Conservation (phyloP, 2,797 vertebrate genomes). For the Scolopax rusticola region DNA sequence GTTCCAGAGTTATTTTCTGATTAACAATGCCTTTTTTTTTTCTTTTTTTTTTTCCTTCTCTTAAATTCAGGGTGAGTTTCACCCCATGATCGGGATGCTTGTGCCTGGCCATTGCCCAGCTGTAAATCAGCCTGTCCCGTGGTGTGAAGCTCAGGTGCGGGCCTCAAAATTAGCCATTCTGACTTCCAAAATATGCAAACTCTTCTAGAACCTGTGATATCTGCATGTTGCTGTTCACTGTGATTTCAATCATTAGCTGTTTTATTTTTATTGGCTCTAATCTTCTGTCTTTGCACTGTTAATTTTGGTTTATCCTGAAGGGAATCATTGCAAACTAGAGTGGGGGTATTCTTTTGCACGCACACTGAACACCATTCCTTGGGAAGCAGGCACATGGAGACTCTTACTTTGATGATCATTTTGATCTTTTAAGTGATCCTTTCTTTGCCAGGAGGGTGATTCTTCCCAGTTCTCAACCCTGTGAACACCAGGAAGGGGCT, state of each 20-base stretch:
- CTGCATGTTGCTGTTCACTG: background rate
- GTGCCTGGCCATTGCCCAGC: background rate
- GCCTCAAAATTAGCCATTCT: background rate
- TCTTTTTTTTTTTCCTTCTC: background rate
- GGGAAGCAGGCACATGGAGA: background rate
- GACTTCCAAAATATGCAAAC: background rate
- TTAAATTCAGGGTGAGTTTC: background rate
- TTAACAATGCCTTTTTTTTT: background rate
- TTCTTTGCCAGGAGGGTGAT: background rate
- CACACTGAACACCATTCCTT: background rate
- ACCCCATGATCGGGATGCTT: background rate
- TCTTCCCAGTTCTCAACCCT: background rate
- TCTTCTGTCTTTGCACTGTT: background rate
- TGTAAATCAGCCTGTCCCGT: background rate
- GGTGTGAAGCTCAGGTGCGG: accelerated
- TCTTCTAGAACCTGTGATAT: background rate
- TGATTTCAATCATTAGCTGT: background rate
- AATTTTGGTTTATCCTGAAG: background rate
- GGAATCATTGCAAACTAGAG: background rate
- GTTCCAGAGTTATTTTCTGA: background rate
- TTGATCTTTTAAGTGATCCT: background rate
- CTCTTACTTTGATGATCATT: background rate
- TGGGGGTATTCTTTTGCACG: background rate
- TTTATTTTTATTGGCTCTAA: background rate
- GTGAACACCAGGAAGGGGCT: background rate